Conservation (phyloP, 2,113 vertebrate species). For the Pseudopipra pipra region DNA sequence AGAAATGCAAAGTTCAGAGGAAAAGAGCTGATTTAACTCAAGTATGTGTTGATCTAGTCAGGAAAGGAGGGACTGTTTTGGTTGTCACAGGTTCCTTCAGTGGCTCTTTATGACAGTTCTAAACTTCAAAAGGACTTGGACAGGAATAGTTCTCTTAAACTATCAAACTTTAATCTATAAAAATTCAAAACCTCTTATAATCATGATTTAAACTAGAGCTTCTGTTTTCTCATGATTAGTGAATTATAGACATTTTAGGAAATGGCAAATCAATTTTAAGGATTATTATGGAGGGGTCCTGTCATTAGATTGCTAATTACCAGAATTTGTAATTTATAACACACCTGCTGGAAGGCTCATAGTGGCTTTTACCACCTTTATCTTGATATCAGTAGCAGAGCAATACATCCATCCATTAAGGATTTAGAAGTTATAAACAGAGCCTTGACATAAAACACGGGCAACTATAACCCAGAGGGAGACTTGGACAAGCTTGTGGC, state of each 20-base stretch:
- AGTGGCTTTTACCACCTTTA: not conserved
- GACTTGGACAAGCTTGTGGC: not conserved
- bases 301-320: not conserved
- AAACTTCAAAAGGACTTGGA: not conserved
- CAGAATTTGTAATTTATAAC: not conserved
- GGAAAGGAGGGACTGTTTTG: not conserved
- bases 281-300: not conserved
- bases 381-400: not conserved
- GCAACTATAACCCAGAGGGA: not conserved
- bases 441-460: not conserved
- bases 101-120: not conserved
- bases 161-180: not conserved
- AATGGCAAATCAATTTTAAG: not conserved
- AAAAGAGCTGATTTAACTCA: not conserved
- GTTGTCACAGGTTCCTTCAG: not conserved
- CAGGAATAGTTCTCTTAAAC: not conserved
- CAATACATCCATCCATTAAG: not conserved
- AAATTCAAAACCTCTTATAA: not conserved
- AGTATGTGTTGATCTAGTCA: not conserved
- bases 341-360: not conserved
- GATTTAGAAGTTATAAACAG: not conserved
- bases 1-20: not conserved
- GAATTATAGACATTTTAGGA: not conserved
- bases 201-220: not conserved
- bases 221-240: not conserved